phyloP scores from a whole-genome alignment of 92 coral and sea anemone species.

The Umimayanthus chanpuru region DNA sequence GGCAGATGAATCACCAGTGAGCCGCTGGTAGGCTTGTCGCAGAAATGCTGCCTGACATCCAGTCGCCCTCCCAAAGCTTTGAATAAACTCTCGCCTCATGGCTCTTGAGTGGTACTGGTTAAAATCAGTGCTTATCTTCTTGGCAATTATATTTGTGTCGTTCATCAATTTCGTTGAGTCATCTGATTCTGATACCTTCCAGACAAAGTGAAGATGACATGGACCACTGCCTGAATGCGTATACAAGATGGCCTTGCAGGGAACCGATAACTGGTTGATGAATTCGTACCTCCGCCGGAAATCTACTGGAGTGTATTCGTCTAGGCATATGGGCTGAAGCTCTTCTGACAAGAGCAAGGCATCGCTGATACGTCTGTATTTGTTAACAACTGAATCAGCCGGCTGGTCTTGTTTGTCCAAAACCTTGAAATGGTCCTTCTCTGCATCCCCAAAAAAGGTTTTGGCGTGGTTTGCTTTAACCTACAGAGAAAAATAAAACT shows the following conservation, averaged over 20 bases:
- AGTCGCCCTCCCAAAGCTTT: conserved; percentile 55
- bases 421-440: conserved; percentile 51
- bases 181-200: conserved; percentile 46
- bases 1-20: conserved; percentile 52
- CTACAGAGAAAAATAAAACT: conserved; percentile 32
- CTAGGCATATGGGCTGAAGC: conserved; percentile 28
- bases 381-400: conserved; percentile 23
- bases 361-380: conserved; percentile 1
- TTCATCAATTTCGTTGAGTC: conserved; percentile 38
- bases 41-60: conserved; percentile 55
- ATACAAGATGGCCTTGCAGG: conserved; percentile 29
- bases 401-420: conserved; percentile 45
- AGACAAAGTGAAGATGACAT: conserved; percentile 36
- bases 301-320: conserved; percentile 43
- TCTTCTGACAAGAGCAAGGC: conserved; percentile 32
- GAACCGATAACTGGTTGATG: neutral
- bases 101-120: conserved; percentile 51
- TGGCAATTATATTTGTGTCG: conserved; percentile 24
- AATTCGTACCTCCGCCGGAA: conserved; percentile 39
- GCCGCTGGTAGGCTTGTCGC: conserved; percentile 50
- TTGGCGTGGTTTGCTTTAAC: conserved; percentile 51
- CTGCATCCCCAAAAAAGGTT: conserved; percentile 25
- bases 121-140: conserved; percentile 36
- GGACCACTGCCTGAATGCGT: conserved; percentile 1
- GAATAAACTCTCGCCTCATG: conserved; percentile 32